Evolutionary conservation across 1,140 invertebrate species (phyloP), one percentile per base, ranked within the genome.

Genomic region (Trachelipus rathkii): DNA sequence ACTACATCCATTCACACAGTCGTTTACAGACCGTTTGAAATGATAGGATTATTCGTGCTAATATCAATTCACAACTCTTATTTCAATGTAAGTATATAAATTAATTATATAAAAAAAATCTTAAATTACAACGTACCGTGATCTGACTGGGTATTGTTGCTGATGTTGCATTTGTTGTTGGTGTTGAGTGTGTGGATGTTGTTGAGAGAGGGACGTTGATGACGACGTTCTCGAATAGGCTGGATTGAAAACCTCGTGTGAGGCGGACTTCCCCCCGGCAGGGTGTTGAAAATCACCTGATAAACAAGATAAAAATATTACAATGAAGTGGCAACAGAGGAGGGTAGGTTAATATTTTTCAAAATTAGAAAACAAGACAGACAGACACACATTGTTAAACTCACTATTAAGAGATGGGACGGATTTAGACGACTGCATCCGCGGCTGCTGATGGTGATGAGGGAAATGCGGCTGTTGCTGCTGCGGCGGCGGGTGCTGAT

Each of bases 361-460:
- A n/a, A n/a, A n/a, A n/a, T n/a, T n/a, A n/a, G n/a, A n/a, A n/a
- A n/a, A n/a, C n/a, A n/a, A n/a, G n/a, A n/a, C n/a, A n/a, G n/a
- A n/a, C n/a, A n/a, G n/a, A n/a, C 13, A 75, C n/a, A 66, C 24
- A 10, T 10, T 44, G 50, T 72, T 21, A 46, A 19, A 88, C 88
- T 88, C 86, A 89, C 89, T 90, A 87, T 94, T 93, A 82, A 96
- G 87, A 79, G 93, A 92, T 81, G 94, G 94, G 81, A 95, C 94
- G 84, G 93, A 95, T 87, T 95, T 95, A 88, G 94, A 88, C 88
- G 90, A n/a, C n/a, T n/a, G n/a, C n/a, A n/a, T n/a, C n/a, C n/a
- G 88, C 88, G 93, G 86, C 88, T 93, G 87, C 86, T 90, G 87
- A 83, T 89, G 85, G 84, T 88, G 76, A 19, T 76, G 72, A 75